Conservation (phyloP, 2,797 vertebrate species). For the Anguilla megastoma region DNA sequence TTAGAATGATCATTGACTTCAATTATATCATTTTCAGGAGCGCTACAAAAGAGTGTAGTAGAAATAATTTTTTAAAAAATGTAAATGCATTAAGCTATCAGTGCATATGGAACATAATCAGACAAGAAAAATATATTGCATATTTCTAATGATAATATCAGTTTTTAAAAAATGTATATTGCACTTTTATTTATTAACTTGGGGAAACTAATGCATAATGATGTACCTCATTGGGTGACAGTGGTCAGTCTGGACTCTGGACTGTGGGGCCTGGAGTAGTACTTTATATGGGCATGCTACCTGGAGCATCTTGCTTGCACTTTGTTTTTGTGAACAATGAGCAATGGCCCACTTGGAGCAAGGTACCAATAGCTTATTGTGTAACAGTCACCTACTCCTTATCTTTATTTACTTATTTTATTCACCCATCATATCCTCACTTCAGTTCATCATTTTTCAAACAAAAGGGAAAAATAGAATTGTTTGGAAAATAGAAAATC, state of each 20-base stretch:
- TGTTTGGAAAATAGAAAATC: background rate
- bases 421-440: background rate
- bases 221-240: background rate
- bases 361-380: background rate
- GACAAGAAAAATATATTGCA: too few relatives aligned
- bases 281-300: background rate
- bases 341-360: background rate
- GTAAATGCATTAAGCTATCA: too few relatives aligned
- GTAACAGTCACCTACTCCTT: background rate
- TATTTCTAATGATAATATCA: too few relatives aligned
- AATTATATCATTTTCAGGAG: background rate
- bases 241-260: too few relatives aligned
- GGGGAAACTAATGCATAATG: background rate
- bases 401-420: background rate
- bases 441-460: background rate
- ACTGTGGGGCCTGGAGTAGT: background rate
- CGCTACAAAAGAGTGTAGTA: background rate
- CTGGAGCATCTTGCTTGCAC: background rate
- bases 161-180: too few relatives aligned
- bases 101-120: too few relatives aligned
- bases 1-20: background rate
- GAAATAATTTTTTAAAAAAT: too few relatives aligned
- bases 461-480: background rate
- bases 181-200: too few relatives aligned
- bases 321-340: background rate